Percentiles rank a stretch among this genome's conserved stretches.
Conservation (phyloP, 2,113 vertebrate species). For the Campylomormyrus tamandua region DNA sequence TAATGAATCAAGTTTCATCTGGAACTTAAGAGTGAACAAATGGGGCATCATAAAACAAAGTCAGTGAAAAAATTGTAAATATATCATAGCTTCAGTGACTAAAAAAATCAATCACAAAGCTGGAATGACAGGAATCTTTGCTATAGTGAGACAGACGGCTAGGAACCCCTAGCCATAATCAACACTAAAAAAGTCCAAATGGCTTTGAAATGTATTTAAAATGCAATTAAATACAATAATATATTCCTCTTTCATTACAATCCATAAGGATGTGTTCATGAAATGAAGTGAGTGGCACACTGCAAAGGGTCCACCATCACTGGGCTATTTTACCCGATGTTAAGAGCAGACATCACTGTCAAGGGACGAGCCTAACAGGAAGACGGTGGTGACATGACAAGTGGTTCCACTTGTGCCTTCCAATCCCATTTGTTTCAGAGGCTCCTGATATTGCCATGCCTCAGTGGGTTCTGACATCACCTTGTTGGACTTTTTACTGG, state of each 20-base stretch:
- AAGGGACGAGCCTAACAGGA: neutral
- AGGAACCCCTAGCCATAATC: neutral
- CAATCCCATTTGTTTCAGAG: conserved; percentile 1
- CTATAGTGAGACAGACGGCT: neutral
- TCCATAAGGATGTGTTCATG: neutral
- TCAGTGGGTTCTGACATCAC: neutral
- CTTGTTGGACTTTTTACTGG: neutral
- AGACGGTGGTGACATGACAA: neutral
- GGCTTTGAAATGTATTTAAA: neutral
- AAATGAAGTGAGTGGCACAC: neutral
- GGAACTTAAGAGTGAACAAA: neutral
- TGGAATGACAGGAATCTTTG: neutral
- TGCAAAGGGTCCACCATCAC: neutral
- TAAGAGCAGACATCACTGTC: neutral
- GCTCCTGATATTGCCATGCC: neutral
- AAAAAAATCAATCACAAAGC: neutral
- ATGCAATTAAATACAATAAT: conserved; percentile 7
- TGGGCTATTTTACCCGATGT: neutral
- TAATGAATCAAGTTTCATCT: neutral
- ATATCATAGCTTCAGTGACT: neutral
- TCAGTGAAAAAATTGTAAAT: neutral
- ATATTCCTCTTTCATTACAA: neutral
- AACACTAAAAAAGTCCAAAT: neutral
- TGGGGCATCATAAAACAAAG: neutral
- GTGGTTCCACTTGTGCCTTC: neutral